Conservation (phyloP, 1,140 invertebrate genomes). For the Aethina tumida region DNA sequence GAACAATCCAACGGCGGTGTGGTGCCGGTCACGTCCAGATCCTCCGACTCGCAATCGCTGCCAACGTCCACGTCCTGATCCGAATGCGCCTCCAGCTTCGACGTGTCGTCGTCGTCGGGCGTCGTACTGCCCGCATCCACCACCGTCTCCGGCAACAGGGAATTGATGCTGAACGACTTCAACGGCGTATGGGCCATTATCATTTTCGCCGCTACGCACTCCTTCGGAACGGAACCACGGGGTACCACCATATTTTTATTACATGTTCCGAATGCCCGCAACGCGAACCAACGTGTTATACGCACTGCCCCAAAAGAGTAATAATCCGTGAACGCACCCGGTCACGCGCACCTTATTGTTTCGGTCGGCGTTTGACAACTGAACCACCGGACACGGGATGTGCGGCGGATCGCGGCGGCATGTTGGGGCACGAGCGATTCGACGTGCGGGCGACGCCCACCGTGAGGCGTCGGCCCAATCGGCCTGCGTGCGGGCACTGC, state of each 20-base stretch:
- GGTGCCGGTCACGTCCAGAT: slow-evolving; percentile 57
- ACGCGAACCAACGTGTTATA: too few species aligned
- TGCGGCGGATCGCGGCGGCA: too few species aligned
- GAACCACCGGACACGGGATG: too few species aligned
- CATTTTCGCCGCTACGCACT: slow-evolving; percentile 4
- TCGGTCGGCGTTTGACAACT: too few species aligned
- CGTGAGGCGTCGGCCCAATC: too few species aligned
- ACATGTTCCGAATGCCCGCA: too few species aligned
- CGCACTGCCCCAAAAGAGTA: too few species aligned
- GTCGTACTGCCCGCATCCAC: slow-evolving; percentile 38
- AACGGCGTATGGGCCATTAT: slow-evolving; percentile 43
- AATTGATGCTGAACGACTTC: slow-evolving; percentile 64
- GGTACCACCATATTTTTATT: slow-evolving; percentile 25
- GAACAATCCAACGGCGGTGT: slow-evolving; percentile 60
- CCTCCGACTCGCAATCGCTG: slow-evolving; percentile 64
- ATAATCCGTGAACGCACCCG: too few species aligned
- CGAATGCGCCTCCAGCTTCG: slow-evolving; percentile 13
- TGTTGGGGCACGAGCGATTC: too few species aligned
- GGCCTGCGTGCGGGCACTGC: too few species aligned
- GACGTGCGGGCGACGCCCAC: too few species aligned
- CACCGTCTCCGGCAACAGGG: slow-evolving; percentile 56
- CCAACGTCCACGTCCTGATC: slow-evolving; percentile 11
- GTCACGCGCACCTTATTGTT: too few species aligned
- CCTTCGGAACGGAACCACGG: slow-evolving; percentile 7
- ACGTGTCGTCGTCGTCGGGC: slow-evolving; percentile 21